These are phyloP conservation scores for Trochalopteron elliotii DNA, from an alignment of 2,113 vertebrate genomes.

Conservation along the genomic window DNA sequence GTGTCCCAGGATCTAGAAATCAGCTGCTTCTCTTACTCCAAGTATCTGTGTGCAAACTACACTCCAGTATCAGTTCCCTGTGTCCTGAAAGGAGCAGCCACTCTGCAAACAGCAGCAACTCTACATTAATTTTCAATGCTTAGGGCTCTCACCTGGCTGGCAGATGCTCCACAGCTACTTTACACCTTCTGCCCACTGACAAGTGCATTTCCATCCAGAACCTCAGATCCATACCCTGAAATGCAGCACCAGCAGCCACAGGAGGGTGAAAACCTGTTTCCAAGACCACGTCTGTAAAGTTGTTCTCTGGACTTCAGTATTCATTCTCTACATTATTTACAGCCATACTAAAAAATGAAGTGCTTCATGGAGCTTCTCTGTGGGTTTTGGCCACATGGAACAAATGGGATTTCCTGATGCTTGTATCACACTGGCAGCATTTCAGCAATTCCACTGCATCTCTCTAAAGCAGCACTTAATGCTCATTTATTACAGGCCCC, in stretches of 20 bases:
- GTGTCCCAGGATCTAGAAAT: neutral
- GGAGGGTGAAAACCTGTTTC: neutral
- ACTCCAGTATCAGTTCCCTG: neutral
- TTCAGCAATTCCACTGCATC: neutral
- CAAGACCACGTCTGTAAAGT: neutral
- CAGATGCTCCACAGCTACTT: neutral
- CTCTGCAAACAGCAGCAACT: neutral
- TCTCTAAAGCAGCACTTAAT: conserved; percentile 7
- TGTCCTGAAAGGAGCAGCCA: neutral
- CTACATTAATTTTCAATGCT: neutral
- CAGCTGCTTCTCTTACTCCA: neutral
- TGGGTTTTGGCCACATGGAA: conserved; percentile 38
- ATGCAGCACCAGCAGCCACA: neutral
- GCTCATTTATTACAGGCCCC: neutral
- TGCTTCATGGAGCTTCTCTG: conserved; percentile 5
- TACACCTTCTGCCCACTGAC: neutral
- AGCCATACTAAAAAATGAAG: neutral
- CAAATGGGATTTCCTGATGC: conserved; percentile 42
- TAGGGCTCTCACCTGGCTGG: neutral
- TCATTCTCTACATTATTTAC: neutral
- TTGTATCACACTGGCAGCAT: neutral
- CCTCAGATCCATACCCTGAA: neutral
- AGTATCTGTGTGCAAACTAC: neutral
- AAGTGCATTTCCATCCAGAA: neutral
- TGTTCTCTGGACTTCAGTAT: neutral